Percentiles rank a stretch among this genome's conserved stretches.
phyloP scores from a whole-genome alignment of 2,797 vertebrate genomes.

The Oryzias dopingdopingensis region DNA sequence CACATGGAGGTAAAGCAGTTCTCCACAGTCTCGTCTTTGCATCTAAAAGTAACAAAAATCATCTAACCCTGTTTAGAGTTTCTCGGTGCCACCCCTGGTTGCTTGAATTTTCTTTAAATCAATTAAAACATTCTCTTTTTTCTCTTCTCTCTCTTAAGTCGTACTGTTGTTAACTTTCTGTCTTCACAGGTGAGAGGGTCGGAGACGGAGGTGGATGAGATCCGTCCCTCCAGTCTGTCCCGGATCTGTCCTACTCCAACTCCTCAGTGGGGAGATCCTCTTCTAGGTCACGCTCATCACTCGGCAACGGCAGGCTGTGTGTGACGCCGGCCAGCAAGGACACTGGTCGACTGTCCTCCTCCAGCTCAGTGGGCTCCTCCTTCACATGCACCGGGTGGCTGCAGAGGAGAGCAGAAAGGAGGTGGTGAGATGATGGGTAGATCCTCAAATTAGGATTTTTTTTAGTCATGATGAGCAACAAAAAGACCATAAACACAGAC shows the following conservation, averaged over 20 bases:
- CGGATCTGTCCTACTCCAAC: conserved; percentile 74
- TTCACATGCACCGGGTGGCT: conserved; percentile 97
- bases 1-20: conserved; percentile 64
- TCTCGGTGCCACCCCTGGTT: conserved; percentile 72
- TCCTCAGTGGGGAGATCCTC: conserved; percentile 92
- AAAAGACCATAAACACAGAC: too few species aligned
- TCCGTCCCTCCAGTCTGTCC: conserved; percentile 46
- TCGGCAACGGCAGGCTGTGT: conserved; percentile 86
- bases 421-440: not conserved
- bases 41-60: conserved; percentile 74
- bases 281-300: conserved; percentile 92
- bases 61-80: conserved; percentile 81
- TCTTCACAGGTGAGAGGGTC: conserved; percentile 53
- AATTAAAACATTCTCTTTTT: conserved; percentile 58
- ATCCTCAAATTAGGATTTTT: not conserved
- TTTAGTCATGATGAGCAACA: not conserved
- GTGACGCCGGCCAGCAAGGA: conserved; percentile 85
- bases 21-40: conserved; percentile 73
- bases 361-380: conserved; percentile 92
- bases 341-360: conserved; percentile 90
- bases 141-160: conserved; percentile 60
- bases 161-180: conserved; percentile 65
- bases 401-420: conserved; percentile 9
- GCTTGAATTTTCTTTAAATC: conserved; percentile 67
- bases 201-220: conserved; percentile 43